Conservation (phyloP, 2,888 invertebrate genomes). For the Doris montereyensis region DNA sequence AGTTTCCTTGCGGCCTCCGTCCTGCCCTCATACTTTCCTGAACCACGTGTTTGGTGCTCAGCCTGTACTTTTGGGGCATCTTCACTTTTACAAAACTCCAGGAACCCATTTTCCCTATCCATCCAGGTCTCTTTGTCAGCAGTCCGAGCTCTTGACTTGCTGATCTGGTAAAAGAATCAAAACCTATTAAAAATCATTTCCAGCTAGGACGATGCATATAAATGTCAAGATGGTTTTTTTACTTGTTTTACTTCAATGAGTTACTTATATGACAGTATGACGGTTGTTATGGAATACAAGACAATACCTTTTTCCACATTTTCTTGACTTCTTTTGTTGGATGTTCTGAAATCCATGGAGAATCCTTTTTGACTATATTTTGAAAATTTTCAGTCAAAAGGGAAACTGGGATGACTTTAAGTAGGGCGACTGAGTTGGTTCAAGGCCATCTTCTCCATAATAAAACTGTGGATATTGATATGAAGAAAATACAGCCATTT, state of each 20-base stretch:
- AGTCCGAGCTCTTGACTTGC: slow-evolving; percentile 54
- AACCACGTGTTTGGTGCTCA: background rate
- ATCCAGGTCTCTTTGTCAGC: slow-evolving; percentile 31
- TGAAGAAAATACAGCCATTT: too few relatives aligned
- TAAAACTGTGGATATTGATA: slow-evolving; percentile 78
- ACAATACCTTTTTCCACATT: slow-evolving; percentile 40
- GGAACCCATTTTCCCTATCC: slow-evolving; percentile 52
- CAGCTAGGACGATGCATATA: too few relatives aligned
- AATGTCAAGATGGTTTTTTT: too few relatives aligned
- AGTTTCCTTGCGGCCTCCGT: slow-evolving; percentile 75
- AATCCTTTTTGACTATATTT: slow-evolving; percentile 72
- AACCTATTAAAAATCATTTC: too few relatives aligned
- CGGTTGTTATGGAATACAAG: too few relatives aligned
- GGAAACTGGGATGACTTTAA: slow-evolving; percentile 83
- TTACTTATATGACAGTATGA: too few relatives aligned
- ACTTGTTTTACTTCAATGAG: too few relatives aligned
- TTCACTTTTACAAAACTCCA: slow-evolving; percentile 54
- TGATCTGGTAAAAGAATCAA: slow-evolving; percentile 52
- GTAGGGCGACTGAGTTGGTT: slow-evolving; percentile 89
- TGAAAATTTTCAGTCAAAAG: slow-evolving; percentile 86
- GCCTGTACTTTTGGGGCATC: slow-evolving; percentile 5
- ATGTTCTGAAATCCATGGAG: too few relatives aligned
- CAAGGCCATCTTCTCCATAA: slow-evolving; percentile 76
- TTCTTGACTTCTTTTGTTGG: slow-evolving; percentile 69
- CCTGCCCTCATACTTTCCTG: slow-evolving; percentile 42